Evolutionary conservation across 1,140 invertebrate species (phyloP).

Genomic region (Drosophila fuyamai): DNA sequence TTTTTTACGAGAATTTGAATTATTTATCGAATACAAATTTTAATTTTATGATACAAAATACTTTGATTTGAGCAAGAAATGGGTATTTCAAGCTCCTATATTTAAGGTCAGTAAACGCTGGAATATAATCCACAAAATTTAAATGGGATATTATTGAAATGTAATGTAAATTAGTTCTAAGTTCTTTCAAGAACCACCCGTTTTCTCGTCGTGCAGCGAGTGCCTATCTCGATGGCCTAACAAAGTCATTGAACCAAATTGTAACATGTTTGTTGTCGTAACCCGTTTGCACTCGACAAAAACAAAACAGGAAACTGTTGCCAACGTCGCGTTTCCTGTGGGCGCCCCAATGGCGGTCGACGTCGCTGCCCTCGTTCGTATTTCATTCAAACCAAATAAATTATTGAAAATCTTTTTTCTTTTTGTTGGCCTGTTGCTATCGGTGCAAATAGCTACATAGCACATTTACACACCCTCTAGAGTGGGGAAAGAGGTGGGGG

Average conservation of each 20-base stretch:
- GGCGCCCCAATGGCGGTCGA: slow-evolving; percentile 74
- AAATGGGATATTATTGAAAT: too few species aligned
- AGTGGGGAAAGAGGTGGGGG: neutral
- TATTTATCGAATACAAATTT: too few species aligned
- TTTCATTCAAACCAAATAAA: slow-evolving; percentile 83
- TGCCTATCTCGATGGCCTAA: slow-evolving; percentile 62
- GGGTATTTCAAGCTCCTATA: too few species aligned
- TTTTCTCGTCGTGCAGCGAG: slow-evolving; percentile 26
- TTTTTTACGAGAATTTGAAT: too few species aligned
- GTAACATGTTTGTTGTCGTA: slow-evolving; percentile 81
- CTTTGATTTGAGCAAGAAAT: too few species aligned
- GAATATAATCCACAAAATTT: too few species aligned
- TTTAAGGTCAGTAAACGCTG: too few species aligned
- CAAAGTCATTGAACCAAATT: slow-evolving; percentile 82
- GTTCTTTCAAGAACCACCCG: neutral
- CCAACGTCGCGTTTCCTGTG: slow-evolving; percentile 79
- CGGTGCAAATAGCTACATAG: slow-evolving; percentile 79
- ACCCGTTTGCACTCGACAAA: slow-evolving; percentile 74
- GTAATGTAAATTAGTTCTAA: too few species aligned
- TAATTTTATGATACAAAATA: too few species aligned
- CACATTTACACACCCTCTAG: slow-evolving; percentile 65
- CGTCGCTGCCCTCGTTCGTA: slow-evolving; percentile 55
- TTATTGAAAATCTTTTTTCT: slow-evolving; percentile 72
- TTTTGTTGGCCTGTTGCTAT: slow-evolving; percentile 77
- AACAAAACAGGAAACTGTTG: slow-evolving; percentile 76